Base-by-base conservation (phyloP, 2,797 vertebrate species). In the Eutrigla gurnardus region DNA sequence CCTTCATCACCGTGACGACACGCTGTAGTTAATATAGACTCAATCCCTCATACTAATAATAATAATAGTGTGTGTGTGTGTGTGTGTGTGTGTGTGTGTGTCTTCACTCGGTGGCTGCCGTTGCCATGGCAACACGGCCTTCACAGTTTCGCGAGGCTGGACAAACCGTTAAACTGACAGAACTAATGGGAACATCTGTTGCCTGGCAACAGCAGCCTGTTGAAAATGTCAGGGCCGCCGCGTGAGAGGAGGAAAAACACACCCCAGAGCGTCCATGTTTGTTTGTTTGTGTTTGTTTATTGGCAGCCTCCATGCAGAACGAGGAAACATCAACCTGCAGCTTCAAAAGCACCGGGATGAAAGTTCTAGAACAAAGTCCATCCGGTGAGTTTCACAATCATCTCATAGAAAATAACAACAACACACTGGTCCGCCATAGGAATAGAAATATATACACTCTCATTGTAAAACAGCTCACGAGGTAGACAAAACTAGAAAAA, bases 401-500 rank as follows among this genome's bases (percentile, higher is more conserved):
- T 77, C 50, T 74, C 55, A 73, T 83, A 87, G 70, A 89, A 88
- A 88, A 85, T 88, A 15, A 46, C 45, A 49, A 6, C 3, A 13
- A 17, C 45, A n/a, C 45, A 47, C 45, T 6, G 47, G 17, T n/a
- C 47, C 17, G 15, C 47, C 17, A 49, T 49, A 49, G 17, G n/a
- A n/a, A 49, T 55, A 55, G 15, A 55, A 35, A 54, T 69, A 78
- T 77, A 73, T 37, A 86, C 78, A 81, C 52, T 77, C 59, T 80
- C 25, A 36, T 39, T 64, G 60, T 66, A 66, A 71, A 77, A 73
- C 57, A 46, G 45, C 25, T n/a, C 18, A 52, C 25, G 81, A 86
- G 86, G 84, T 85, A 88, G 87, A 89, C 73, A 8, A 61, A 78
- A 69, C 61, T 91, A 92, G 64, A 93, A 92, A 92, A 92, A 93